Evolutionary conservation across 2,888 invertebrate genomes (phyloP).

Genomic region (Apamea crenata): DNA sequence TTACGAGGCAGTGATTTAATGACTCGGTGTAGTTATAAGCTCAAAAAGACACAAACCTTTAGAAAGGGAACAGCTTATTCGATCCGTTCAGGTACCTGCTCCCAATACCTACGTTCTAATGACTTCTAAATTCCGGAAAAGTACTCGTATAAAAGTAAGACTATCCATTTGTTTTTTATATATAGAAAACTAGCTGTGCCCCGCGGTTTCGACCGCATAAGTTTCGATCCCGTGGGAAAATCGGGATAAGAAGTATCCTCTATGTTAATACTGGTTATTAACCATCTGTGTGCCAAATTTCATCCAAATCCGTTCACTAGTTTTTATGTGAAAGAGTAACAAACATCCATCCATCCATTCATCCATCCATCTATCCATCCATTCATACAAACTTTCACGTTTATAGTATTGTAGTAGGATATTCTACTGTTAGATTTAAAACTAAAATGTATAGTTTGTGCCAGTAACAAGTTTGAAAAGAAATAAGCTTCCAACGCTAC

Average conservation of each 20-base stretch:
- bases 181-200: not conserved
- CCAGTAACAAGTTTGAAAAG: slow-evolving; percentile 39
- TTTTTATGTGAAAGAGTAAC: too few relatives aligned
- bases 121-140: not conserved
- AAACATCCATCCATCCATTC: too few relatives aligned
- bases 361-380: too few relatives aligned
- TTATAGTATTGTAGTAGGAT: not conserved
- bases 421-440: slow-evolving; percentile 3
- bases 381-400: too few relatives aligned
- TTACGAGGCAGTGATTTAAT: not conserved
- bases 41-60: not conserved
- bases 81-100: not conserved
- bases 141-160: not conserved
- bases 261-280: too few relatives aligned
- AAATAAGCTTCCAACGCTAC: slow-evolving; percentile 31
- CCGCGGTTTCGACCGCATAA: too few relatives aligned
- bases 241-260: too few relatives aligned
- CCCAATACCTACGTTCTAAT: not conserved
- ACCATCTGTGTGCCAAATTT: too few relatives aligned
- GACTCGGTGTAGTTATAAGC: not conserved
- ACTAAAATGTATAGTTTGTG: slow-evolving; percentile 2
- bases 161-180: not conserved
- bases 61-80: not conserved
- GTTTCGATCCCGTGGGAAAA: not conserved
- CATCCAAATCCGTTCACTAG: too few relatives aligned